phyloP scores from a whole-genome alignment of 2,113 vertebrate genomes.

The Talpa occidentalis region DNA sequence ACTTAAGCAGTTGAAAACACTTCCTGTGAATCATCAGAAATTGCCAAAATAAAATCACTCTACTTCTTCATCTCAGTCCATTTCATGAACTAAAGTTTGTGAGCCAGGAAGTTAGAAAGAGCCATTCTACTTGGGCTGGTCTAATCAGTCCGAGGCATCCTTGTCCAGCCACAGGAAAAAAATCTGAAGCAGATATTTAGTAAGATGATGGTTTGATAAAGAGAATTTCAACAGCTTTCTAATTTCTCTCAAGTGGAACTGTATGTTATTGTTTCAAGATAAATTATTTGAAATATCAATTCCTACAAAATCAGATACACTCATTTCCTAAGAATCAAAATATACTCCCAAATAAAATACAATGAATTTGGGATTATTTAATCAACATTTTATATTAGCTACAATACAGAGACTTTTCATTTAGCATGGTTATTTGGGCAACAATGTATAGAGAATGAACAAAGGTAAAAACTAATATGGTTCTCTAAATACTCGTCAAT shows the following conservation, averaged over 20 bases:
- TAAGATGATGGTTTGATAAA: conserved; percentile 37
- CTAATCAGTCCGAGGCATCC: neutral
- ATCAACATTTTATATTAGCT: conserved; percentile 19
- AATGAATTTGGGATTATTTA: conserved; percentile 24
- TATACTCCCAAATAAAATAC: neutral
- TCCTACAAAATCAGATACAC: neutral
- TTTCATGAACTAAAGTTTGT: conserved; percentile 20
- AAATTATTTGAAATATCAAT: neutral
- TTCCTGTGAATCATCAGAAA: neutral
- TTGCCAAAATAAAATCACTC: conserved; percentile 23
- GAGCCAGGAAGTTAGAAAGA: neutral
- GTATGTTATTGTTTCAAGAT: neutral
- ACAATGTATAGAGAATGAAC: neutral
- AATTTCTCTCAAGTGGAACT: neutral
- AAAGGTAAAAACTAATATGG: neutral
- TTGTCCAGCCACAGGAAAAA: neutral
- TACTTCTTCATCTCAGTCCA: conserved; percentile 5
- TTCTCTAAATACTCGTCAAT: conserved; percentile 37
- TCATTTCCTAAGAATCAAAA: conserved; percentile 48
- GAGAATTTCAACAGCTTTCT: neutral
- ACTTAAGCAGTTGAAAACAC: conserved; percentile 33
- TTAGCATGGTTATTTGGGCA: neutral
- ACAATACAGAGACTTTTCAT: neutral
- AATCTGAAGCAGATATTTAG: conserved; percentile 6
- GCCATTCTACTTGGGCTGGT: neutral